A percentile compares a stretch with the other conserved stretches of the same genome.
These are phyloP conservation scores for Hylaea fasciaria DNA, from an alignment of 2,888 invertebrate genomes.

Conservation along the genomic window DNA sequence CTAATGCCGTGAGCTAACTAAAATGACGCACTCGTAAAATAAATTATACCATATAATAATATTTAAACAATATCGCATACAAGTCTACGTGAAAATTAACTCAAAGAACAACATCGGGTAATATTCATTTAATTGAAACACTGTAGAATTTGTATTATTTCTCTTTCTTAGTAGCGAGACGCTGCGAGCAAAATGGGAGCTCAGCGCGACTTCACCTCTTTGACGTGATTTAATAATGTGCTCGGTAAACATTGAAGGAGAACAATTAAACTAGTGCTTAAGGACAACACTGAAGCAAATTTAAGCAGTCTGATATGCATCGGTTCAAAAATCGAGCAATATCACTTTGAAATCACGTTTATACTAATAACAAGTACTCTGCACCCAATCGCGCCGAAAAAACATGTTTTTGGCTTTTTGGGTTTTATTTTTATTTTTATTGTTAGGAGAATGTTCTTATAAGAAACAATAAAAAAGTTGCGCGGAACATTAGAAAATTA, in stretches of 20 bases:
- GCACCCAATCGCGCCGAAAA: too few relatives aligned
- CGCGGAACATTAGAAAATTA: too few relatives aligned
- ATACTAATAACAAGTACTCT: too few relatives aligned
- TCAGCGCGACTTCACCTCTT: conserved; percentile 40
- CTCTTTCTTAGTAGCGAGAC: conserved; percentile 38
- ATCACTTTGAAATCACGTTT: too few relatives aligned
- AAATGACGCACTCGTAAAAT: background rate
- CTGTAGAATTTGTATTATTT: conserved; percentile 40
- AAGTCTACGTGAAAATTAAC: conserved; percentile 27
- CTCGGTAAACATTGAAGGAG: conserved; percentile 18
- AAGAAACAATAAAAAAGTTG: too few relatives aligned
- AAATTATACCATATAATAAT: conserved; percentile 14
- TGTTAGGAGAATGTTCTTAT: too few relatives aligned
- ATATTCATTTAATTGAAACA: conserved; percentile 35
- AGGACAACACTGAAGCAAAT: background rate
- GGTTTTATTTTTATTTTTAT: too few relatives aligned
- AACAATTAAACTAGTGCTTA: conserved; percentile 8
- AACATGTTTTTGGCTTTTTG: too few relatives aligned
- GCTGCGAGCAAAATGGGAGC: conserved; percentile 34
- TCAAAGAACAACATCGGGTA: conserved; percentile 43
- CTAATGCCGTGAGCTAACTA: too few relatives aligned
- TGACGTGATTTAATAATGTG: conserved; percentile 43
- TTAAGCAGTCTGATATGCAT: background rate
- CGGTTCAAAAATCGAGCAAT: too few relatives aligned
- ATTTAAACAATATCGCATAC: conserved; percentile 27